phyloP scores from a whole-genome alignment of 2,888 invertebrate genomes.

The Cantharis rufa region DNA sequence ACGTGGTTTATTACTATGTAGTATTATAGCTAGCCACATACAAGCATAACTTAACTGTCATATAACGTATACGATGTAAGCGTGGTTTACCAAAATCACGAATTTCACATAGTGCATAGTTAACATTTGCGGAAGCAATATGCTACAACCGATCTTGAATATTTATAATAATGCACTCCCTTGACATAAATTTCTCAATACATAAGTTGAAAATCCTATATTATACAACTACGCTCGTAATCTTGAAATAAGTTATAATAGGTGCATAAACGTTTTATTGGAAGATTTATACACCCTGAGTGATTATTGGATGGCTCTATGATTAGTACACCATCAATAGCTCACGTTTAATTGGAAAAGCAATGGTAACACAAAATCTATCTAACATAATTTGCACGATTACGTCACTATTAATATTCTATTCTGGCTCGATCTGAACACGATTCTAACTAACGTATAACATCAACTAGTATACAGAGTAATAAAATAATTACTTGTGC shows the following conservation, averaged over 20 bases:
- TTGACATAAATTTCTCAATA: neutral
- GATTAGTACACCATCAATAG: neutral
- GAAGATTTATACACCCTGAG: neutral
- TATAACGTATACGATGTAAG: conserved; percentile 31
- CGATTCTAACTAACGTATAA: neutral
- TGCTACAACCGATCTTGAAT: conserved; percentile 17
- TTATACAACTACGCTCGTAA: neutral
- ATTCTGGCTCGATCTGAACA: neutral
- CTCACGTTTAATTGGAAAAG: neutral
- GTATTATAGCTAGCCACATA: conserved; percentile 24
- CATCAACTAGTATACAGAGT: neutral
- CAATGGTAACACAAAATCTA: neutral
- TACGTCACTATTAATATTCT: neutral
- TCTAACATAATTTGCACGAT: neutral
- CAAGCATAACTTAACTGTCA: conserved; percentile 27
- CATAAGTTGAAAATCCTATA: neutral
- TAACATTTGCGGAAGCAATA: conserved; percentile 36
- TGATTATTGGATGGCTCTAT: neutral
- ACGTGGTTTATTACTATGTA: conserved; percentile 30
- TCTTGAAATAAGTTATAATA: neutral
- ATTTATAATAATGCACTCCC: conserved; percentile 19
- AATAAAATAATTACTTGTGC: neutral
- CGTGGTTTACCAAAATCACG: conserved; percentile 40
- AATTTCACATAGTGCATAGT: conserved; percentile 30
- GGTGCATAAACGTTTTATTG: neutral